These are phyloP conservation scores for Zaprionus tsacasi DNA, from an alignment of 1,140 invertebrate species.

Conservation along the genomic window DNA sequence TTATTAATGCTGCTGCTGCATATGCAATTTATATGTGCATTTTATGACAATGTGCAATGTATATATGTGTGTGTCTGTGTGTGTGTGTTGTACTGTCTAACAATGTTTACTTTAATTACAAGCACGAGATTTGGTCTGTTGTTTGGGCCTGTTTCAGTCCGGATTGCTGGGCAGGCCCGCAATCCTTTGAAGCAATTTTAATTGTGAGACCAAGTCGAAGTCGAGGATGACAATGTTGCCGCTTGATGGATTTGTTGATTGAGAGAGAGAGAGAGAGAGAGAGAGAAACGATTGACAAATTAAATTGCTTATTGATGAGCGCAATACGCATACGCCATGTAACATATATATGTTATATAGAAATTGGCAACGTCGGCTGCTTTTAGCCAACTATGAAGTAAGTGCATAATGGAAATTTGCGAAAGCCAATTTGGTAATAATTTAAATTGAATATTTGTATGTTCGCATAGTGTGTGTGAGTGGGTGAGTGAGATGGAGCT, in stretches of 20 bases:
- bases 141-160: not conserved
- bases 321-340: constrained; percentile 15
- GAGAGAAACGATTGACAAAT: constrained; percentile 72
- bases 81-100: constrained; percentile 21
- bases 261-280: constrained; percentile 19
- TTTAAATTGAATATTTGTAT: constrained; percentile 81
- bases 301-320: constrained; percentile 81
- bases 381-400: constrained; percentile 67
- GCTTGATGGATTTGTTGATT: constrained; percentile 74
- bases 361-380: constrained; percentile 61
- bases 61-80: constrained; percentile 10
- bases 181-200: constrained; percentile 41
- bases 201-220: constrained; percentile 58
- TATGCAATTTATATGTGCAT: constrained; percentile 76
- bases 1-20: constrained; percentile 63
- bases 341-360: constrained; percentile 9
- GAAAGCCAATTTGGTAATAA: constrained; percentile 81
- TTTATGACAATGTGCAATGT: constrained; percentile 63
- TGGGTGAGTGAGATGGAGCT: constrained; percentile 26
- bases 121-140: constrained; percentile 26
- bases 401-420: constrained; percentile 81
- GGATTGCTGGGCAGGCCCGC: not conserved
- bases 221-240: constrained; percentile 38
- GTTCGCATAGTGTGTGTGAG: constrained; percentile 38
- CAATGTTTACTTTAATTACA: constrained; percentile 77